Base-by-base conservation (phyloP, 2,113 vertebrate genomes). In the Enhydra lutris region DNA sequence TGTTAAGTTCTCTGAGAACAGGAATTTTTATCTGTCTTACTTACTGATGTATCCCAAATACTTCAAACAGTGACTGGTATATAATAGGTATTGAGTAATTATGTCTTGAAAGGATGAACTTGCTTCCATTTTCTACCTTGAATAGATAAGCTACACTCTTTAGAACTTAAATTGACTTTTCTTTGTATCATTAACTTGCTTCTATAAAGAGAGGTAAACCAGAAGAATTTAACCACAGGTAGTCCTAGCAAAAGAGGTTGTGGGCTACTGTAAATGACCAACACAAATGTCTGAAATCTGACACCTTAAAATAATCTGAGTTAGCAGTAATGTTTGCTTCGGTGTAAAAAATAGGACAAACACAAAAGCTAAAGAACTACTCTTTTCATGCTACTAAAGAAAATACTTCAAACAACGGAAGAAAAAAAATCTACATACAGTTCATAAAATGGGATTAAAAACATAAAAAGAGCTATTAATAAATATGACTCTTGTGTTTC, bases 391-490 rank as follows among this genome's bases (percentile, higher is more conserved):
- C 61, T 50, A 82, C 26, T 26, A 92, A 93, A 95, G 7, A 91
- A 31, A 73, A 61, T 67, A 92, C 34, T 94, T 93, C 29, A 95
- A 98, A 98, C 63, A 95, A 95, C 15, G 9, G 14, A 95, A 7
- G 23, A 91, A 57, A 94, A 94, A 90, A 89, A 95, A 94, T 86
- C 26, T 42, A 96, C 86, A 78, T 76, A 67, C 0, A 96, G 76
- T 47, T 97, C 96, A 97, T 26, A 95, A 98, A 93, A 87, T 92
- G 34, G 79, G 69, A 96, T 97, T 89, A 94, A 94, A 96, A 96
- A 93, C 86, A 89, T 89, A 91, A 95, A 94, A 97, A 74, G 97
- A 96, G 59, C 84, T 96, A 97, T 76, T 97, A 97, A 98, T 97
- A 98, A 98, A 91, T 96, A 91, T 57, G 90, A 34, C 81, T 95